These are phyloP conservation scores for Pyrgilauda ruficollis DNA, from an alignment of 2,113 vertebrate species.

Conservation along the genomic window DNA sequence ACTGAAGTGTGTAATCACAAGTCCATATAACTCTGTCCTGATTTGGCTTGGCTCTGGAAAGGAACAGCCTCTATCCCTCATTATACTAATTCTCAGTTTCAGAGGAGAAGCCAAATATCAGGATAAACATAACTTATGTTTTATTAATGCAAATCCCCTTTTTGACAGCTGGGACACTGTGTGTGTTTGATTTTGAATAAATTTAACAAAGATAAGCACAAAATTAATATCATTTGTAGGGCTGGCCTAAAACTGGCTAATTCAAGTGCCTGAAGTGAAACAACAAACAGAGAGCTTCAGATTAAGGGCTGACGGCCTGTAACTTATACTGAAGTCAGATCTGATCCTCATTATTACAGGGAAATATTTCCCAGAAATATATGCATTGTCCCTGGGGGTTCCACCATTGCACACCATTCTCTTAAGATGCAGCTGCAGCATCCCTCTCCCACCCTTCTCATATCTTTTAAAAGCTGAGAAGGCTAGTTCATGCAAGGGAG, in stretches of 20 bases:
- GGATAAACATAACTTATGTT: conserved; percentile 20
- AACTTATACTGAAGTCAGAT: not conserved
- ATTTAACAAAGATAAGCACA: conserved; percentile 9
- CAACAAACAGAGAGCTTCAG: not conserved
- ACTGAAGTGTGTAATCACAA: not conserved
- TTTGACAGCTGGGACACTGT: not conserved
- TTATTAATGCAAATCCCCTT: conserved; percentile 3
- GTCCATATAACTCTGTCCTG: not conserved
- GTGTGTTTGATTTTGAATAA: conserved; percentile 9
- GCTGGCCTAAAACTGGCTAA: not conserved
- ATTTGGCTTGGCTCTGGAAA: not conserved
- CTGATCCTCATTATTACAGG: not conserved
- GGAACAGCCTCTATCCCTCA: not conserved
- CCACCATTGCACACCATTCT: not conserved
- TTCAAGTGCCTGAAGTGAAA: not conserved
- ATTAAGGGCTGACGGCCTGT: not conserved
- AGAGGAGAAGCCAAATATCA: conserved; percentile 26
- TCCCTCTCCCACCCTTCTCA: not conserved
- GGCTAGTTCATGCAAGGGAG: not conserved
- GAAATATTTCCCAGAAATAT: not conserved
- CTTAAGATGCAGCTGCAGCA: not conserved
- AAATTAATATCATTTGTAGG: not conserved
- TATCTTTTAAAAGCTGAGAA: not conserved
- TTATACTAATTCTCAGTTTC: conserved; percentile 14
- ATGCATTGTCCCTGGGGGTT: not conserved